Evolutionary conservation across 2,113 vertebrate species (phyloP), one percentile per base, ranked within the genome.

Genomic region (Euleptes europaea): DNA sequence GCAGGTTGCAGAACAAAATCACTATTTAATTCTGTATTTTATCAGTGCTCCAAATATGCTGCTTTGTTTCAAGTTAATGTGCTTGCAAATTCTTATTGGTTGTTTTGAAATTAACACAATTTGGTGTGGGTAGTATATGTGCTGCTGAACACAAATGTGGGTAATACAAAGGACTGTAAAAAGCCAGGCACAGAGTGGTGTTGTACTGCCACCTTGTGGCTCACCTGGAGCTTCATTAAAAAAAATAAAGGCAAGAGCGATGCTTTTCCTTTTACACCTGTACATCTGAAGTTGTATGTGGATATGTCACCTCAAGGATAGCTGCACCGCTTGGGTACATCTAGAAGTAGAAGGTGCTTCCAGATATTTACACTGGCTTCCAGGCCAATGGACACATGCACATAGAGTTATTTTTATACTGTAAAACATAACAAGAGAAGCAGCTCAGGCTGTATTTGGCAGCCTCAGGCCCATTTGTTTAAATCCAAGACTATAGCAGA

Each of bases 131-230:
- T n/a, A n/a, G n/a, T n/a, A n/a, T n/a, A n/a, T n/a, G n/a, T n/a
- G n/a, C n/a, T n/a, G n/a, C n/a, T n/a, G n/a, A n/a, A n/a, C n/a
- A n/a, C n/a, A n/a, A n/a, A n/a, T n/a, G n/a, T n/a, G 40, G 28
- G 28, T 80, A 23, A 47, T 67, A 19, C 28, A 38, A 73, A 28
- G 1, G 9, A 1, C 23, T 0, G 26, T 1, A 47, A 42, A 63
- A 71, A 19, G 14, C 0, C 6, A 70, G 9, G 1, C 28, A 21
- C 11, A 83, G 54, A 12, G 66, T 10, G 57, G 81, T n/a, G 42
- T 82, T 88, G 67, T 84, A 86, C 87, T 86, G 94, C 94, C 94
- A 93, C 49, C 94, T 44, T 83, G 90, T 93, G 94, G 93, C 60
- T 49, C 35, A 84, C 54, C 0, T 19, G 0, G 0, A 6, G 12